Evolutionary conservation across 2,797 vertebrate species (phyloP).

Genomic region (Phoebastria nigripes): DNA sequence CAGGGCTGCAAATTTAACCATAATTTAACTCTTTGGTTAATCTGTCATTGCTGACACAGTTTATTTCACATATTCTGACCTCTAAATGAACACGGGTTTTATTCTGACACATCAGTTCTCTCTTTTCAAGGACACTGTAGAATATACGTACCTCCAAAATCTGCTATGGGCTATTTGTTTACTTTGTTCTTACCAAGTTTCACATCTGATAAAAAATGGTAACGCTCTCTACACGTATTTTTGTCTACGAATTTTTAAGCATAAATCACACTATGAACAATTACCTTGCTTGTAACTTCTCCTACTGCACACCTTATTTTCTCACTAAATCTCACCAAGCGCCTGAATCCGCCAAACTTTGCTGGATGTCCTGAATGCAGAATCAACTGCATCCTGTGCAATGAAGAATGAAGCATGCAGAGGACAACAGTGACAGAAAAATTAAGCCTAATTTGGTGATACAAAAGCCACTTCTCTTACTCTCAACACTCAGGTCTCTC

Average conservation of each 20-base stretch:
- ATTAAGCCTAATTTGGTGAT: neutral
- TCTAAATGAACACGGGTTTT: conserved; percentile 61
- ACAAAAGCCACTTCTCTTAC: neutral
- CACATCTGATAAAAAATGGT: conserved; percentile 8
- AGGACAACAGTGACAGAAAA: neutral
- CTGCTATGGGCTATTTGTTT: neutral
- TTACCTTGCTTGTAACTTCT: neutral
- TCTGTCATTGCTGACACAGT: conserved; percentile 64
- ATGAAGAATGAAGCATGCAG: neutral
- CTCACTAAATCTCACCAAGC: neutral
- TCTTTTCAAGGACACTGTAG: conserved; percentile 29
- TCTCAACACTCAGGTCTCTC: neutral
- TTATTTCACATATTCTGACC: conserved; percentile 61
- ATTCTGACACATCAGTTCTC: conserved; percentile 44
- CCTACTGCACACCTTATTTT: neutral
- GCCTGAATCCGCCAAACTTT: neutral
- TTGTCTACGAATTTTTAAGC: conserved; percentile 14
- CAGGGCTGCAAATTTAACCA: conserved; percentile 67
- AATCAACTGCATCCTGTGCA: neutral
- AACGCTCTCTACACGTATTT: neutral
- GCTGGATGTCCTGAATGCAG: neutral
- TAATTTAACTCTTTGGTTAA: conserved; percentile 68
- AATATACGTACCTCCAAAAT: conserved; percentile 19
- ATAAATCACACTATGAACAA: neutral
- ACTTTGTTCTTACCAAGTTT: conserved; percentile 21